Percentiles rank a stretch among this genome's conserved stretches.
phyloP scores from a whole-genome alignment of 2,113 vertebrate genomes.

The Suncus etruscus region DNA sequence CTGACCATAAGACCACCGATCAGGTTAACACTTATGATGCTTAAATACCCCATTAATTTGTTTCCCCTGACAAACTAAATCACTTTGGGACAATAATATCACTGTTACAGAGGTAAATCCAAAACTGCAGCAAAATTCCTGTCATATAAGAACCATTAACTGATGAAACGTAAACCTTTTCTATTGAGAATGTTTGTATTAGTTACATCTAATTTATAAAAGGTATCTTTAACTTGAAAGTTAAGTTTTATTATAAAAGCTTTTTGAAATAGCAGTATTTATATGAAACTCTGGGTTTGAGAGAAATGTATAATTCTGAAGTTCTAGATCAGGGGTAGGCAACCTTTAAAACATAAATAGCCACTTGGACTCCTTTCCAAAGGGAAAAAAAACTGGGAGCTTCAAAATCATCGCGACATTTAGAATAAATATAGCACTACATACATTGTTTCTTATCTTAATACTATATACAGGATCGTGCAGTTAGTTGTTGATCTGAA shows the following conservation, averaged over 20 bases:
- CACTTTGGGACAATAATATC: not conserved
- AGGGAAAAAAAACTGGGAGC: too few species aligned
- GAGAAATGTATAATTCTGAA: too few species aligned
- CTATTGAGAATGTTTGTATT: not conserved
- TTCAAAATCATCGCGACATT: too few species aligned
- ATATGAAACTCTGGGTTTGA: too few species aligned
- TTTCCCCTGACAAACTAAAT: not conserved
- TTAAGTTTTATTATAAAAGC: not conserved
- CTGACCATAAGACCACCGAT: not conserved
- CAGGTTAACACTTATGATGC: not conserved
- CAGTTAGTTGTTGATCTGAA: too few species aligned
- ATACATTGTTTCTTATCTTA: too few species aligned
- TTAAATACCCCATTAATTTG: conserved; percentile 44
- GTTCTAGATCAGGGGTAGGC: too few species aligned
- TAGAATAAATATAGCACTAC: too few species aligned
- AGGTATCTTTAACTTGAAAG: not conserved
- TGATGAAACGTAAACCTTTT: not conserved
- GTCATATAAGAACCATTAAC: not conserved
- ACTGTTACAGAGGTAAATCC: not conserved
- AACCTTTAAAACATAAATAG: too few species aligned
- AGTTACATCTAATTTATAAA: not conserved
- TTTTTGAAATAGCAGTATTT: too few species aligned
- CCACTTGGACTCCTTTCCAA: too few species aligned
- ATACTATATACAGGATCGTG: too few species aligned
- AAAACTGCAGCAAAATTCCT: not conserved